Conservation (phyloP, 1,140 invertebrate species). For the Hyles vespertilio region DNA sequence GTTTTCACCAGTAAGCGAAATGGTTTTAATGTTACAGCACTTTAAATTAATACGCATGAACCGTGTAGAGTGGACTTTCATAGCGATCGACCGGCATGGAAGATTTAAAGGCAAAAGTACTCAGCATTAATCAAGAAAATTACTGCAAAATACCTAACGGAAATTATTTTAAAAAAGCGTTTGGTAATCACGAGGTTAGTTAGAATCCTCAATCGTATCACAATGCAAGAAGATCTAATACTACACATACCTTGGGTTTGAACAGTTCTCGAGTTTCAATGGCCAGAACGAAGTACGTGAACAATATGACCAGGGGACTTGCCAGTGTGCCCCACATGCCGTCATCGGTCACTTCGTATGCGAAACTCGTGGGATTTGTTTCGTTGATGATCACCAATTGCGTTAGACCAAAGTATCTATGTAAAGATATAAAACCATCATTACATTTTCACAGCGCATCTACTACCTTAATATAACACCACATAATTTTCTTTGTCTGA, state of each 20-base stretch:
- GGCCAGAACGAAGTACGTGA: conserved; percentile 84
- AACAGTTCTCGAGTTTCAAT: conserved; percentile 83
- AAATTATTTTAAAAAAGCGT: conserved; percentile 29
- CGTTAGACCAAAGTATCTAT: conserved; percentile 83
- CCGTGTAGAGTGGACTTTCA: conserved; percentile 9
- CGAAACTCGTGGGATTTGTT: conserved; percentile 42
- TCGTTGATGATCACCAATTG: conserved; percentile 76
- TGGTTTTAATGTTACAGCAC: conserved; percentile 2
- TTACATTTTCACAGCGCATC: not conserved
- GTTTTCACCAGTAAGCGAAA: conserved; percentile 3
- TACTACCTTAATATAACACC: too few relatives aligned
- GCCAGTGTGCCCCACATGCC: conserved; percentile 59
- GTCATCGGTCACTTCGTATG: conserved; percentile 51
- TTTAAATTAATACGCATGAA: conserved; percentile 11
- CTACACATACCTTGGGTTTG: conserved; percentile 80
- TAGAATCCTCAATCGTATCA: conserved; percentile 20
- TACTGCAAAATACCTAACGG: conserved; percentile 17
- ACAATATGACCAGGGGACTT: conserved; percentile 77
- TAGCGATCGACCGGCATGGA: conserved; percentile 8
- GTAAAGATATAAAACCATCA: conserved; percentile 25
- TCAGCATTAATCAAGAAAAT: conserved; percentile 18
- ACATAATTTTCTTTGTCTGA: too few relatives aligned
- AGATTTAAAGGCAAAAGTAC: conserved; percentile 5
- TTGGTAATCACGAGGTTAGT: conserved; percentile 26
- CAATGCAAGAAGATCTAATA: conserved; percentile 8